phyloP scores from a whole-genome alignment of 2,797 vertebrate genomes.

The Pseudochromis fuscus region DNA sequence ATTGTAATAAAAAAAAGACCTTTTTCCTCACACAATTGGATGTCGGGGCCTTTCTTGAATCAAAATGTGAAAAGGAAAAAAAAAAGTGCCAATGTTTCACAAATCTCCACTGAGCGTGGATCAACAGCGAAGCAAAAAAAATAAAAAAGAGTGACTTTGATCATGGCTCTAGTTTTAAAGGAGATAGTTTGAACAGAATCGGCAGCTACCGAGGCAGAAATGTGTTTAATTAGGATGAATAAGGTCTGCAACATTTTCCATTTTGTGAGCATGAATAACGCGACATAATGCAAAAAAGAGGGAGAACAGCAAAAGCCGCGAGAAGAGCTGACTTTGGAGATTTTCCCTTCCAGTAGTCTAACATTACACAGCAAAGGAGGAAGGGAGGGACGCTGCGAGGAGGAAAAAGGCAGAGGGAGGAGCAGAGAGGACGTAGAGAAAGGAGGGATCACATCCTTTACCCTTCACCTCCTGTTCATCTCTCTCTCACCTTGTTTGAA shows the following conservation, averaged over 20 bases:
- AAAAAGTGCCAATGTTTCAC: conserved; percentile 53
- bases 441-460: conserved; percentile 48
- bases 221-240: conserved; percentile 72
- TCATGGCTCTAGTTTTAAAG: conserved; percentile 49
- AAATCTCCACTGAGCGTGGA: conserved; percentile 52
- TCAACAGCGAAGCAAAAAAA: conserved; percentile 55
- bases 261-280: conserved; percentile 62
- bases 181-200: conserved; percentile 52
- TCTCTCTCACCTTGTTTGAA: conserved; percentile 57
- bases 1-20: conserved; percentile 59
- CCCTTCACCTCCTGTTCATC: conserved; percentile 62
- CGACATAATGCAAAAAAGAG: conserved; percentile 59
- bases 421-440: conserved; percentile 48
- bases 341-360: conserved; percentile 69
- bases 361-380: conserved; percentile 61
- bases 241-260: conserved; percentile 63
- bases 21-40: conserved; percentile 57
- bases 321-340: conserved; percentile 75
- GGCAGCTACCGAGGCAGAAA: conserved; percentile 53
- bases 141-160: conserved; percentile 54
- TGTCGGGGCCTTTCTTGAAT: conserved; percentile 57
- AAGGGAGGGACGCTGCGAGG: conserved; percentile 3
- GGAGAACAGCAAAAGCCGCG: conserved; percentile 54
- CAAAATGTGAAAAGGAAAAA: conserved; percentile 51
- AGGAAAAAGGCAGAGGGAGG: conserved; percentile 13